phyloP scores from a whole-genome alignment of 2,888 invertebrate species.

The Agrotis ipsilon region DNA sequence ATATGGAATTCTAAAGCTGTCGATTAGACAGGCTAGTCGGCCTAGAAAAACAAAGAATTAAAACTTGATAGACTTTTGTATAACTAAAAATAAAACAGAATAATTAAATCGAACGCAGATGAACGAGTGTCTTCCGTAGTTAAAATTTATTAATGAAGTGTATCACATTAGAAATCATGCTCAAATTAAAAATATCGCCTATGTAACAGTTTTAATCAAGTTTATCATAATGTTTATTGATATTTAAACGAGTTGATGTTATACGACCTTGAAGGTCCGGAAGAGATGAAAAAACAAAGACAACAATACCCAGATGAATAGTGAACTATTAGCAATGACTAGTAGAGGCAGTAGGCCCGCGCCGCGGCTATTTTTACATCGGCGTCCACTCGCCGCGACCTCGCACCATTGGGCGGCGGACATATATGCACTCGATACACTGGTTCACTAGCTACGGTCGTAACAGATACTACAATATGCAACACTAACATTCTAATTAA shows the following conservation, averaged over 20 bases:
- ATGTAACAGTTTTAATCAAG: too few relatives aligned
- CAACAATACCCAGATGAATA: conserved; percentile 16
- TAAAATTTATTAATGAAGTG: too few relatives aligned
- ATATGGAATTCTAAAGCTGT: background rate
- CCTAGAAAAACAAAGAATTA: too few relatives aligned
- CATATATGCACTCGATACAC: conserved; percentile 14
- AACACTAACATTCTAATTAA: too few relatives aligned
- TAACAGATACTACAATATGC: background rate
- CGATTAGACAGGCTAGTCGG: background rate
- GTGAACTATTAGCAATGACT: conserved; percentile 16
- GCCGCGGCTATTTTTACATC: conserved; percentile 44
- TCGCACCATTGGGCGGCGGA: conserved; percentile 32
- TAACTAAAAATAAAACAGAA: too few relatives aligned
- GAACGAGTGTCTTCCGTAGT: too few relatives aligned
- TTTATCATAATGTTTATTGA: background rate
- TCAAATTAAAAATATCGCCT: too few relatives aligned
- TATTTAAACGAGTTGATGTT: background rate
- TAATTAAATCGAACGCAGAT: too few relatives aligned
- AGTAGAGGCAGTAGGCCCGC: conserved; percentile 30
- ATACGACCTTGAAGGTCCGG: background rate
- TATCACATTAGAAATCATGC: too few relatives aligned
- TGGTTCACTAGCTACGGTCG: conserved; percentile 1
- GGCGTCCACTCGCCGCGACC: conserved; percentile 37
- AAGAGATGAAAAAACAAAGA: background rate
- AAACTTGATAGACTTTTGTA: too few relatives aligned